Evolutionary conservation across 2,888 invertebrate species (phyloP).

Genomic region (Pycnomerus fuliginosus): DNA sequence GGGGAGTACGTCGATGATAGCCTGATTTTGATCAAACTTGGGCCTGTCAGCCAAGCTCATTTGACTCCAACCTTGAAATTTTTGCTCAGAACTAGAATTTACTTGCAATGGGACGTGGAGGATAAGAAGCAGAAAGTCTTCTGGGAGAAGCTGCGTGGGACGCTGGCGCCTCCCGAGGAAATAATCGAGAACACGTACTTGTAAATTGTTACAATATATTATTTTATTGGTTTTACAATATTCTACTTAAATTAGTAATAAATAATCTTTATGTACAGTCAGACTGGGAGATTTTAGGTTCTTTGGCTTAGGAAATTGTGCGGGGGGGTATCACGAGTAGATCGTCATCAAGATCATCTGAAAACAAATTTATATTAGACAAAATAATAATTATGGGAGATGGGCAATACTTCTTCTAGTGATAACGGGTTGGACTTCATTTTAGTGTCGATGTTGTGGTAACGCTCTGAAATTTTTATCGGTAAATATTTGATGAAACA

Average conservation of each 20-base stretch:
- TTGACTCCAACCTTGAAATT: conserved; percentile 62
- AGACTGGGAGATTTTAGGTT: conserved; percentile 12
- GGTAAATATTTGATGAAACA: conserved; percentile 3
- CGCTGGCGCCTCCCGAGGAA: conserved; percentile 33
- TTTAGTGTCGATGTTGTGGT: conserved; percentile 69
- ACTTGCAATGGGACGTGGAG: conserved; percentile 62
- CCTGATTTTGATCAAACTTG: conserved; percentile 63
- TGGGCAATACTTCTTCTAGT: conserved; percentile 69
- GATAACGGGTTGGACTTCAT: conserved; percentile 71
- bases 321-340: conserved; percentile 53
- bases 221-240: neutral
- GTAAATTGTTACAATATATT: conserved; percentile 3
- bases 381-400: conserved; percentile 14
- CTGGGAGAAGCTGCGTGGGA: conserved; percentile 46
- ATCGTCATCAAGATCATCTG: conserved; percentile 64
- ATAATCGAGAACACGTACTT: conserved; percentile 19
- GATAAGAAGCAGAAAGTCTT: conserved; percentile 46
- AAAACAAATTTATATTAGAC: conserved; percentile 35
- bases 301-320: conserved; percentile 32
- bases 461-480: conserved; percentile 60
- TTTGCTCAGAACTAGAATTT: conserved; percentile 64
- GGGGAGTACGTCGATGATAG: conserved; percentile 58
- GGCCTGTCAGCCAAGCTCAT: conserved; percentile 58
- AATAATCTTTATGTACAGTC: conserved; percentile 20
- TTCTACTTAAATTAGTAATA: conserved; percentile 16